These are phyloP conservation scores for Diachasmimorpha longicaudata DNA, from an alignment of 1,140 invertebrate species.

Conservation along the genomic window DNA sequence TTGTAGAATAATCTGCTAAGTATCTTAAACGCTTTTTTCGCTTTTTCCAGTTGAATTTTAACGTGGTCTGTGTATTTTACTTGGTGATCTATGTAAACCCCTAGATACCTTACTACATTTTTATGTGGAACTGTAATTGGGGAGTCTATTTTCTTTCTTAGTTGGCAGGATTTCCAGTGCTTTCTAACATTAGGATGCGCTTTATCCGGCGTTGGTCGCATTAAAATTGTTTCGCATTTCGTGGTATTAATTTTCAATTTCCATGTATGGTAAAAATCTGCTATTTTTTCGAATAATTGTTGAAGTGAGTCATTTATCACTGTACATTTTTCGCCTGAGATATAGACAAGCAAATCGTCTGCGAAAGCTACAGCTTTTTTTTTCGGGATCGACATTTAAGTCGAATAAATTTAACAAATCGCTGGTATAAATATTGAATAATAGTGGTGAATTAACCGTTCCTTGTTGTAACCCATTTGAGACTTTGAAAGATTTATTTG, in stretches of 20 bases:
- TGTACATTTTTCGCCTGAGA: neutral
- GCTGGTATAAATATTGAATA: too few relatives aligned
- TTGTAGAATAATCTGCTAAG: slow-evolving; percentile 9
- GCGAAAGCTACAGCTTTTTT: slow-evolving; percentile 19
- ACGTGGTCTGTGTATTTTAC: slow-evolving; percentile 9
- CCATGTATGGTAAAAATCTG: slow-evolving; percentile 18
- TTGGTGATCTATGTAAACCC: slow-evolving; percentile 6
- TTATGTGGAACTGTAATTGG: slow-evolving; percentile 12
- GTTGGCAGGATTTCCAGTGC: neutral
- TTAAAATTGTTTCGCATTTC: too few relatives aligned
- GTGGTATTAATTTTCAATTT: too few relatives aligned
- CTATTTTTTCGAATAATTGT: neutral
- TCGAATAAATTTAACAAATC: too few relatives aligned
- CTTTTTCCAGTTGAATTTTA: slow-evolving; percentile 16
- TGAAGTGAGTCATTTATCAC: slow-evolving; percentile 4
- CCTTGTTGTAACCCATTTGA: slow-evolving; percentile 16
- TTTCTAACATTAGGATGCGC: neutral
- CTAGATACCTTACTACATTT: slow-evolving; percentile 17
- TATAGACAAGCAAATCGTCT: slow-evolving; percentile 20
- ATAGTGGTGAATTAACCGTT: too few relatives aligned
- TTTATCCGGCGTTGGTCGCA: too few relatives aligned
- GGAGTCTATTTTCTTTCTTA: neutral
- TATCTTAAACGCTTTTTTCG: slow-evolving; percentile 10
- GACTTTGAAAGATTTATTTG: neutral
- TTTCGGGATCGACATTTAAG: neutral